Evolutionary conservation across 2,888 invertebrate genomes (phyloP), one percentile per base, ranked within the genome.

Genomic region (Diploptera punctata): DNA sequence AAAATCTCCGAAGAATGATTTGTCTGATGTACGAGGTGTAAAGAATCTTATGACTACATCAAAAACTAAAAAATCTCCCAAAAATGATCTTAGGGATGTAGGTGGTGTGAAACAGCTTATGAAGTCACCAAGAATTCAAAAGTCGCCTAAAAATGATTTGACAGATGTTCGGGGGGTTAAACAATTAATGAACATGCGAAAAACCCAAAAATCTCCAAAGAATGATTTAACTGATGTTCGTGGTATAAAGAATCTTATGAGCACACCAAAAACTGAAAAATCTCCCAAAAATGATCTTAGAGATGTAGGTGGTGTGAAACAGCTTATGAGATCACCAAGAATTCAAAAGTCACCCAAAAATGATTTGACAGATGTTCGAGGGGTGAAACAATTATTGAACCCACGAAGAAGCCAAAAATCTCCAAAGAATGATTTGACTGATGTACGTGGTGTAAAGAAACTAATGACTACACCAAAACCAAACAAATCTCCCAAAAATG

Each of bases 1-100:
- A 10, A 54, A 65, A 26, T 73, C 68, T 0, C 83, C 83, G 0
- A 80, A 74, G 33, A 84, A 86, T 74, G 85, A 86, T 74, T 76
- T 86, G 67, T 81, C 81, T 0, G 80, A 84, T 65, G 82, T 85
- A 0, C 81, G 81, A 0, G 84, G 85, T 1, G 83, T 84, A 0
- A 84, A 82, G 79, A 76, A 73, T 47, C 74, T 84, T 5, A 83
- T 85, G 74, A n/a, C n/a, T n/a, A n/a, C n/a, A n/a, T n/a, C n/a
- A n/a, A 75, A 26, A 18, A n/a, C n/a, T n/a, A n/a, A n/a, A n/a
- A 80, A 75, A 38, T 80, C 82, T 0, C 83, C 84, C 0, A 79
- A 78, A 67, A 83, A 85, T 74, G 82, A 83, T 62, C 75, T 85
- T 47, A 79, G 79, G 7, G 82, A 84, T 74, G 81, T 86, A 0